phyloP scores from a whole-genome alignment of 2,888 invertebrate genomes.

The Spodoptera exigua region DNA sequence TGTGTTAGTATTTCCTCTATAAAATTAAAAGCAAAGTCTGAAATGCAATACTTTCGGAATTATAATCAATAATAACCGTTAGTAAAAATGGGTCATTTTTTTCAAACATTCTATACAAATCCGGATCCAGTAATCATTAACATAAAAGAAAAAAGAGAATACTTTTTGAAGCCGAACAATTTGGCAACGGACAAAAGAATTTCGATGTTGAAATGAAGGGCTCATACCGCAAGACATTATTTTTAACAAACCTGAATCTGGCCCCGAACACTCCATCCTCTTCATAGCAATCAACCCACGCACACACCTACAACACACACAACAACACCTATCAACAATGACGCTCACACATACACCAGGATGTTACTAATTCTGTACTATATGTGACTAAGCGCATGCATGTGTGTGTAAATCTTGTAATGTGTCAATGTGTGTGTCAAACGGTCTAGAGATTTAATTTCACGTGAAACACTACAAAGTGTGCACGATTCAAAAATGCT shows the following conservation, averaged over 20 bases:
- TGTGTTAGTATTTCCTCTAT: too few species aligned
- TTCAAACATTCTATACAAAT: slow-evolving; percentile 12
- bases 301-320: slow-evolving; percentile 19
- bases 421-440: slow-evolving; percentile 15
- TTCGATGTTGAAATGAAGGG: slow-evolving; percentile 18
- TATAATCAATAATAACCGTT: neutral
- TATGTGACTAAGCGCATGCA: slow-evolving; percentile 21
- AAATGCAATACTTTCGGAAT: slow-evolving; percentile 11
- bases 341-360: slow-evolving; percentile 2
- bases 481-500: neutral
- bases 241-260: slow-evolving; percentile 50
- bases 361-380: neutral
- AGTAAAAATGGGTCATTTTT: slow-evolving; percentile 5
- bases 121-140: slow-evolving; percentile 19
- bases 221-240: slow-evolving; percentile 46
- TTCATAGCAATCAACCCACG: slow-evolving; percentile 46
- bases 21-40: neutral
- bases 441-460: neutral
- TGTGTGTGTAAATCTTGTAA: slow-evolving; percentile 32
- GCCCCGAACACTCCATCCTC: slow-evolving; percentile 18
- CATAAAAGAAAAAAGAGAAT: slow-evolving; percentile 31
- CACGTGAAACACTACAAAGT: slow-evolving; percentile 13
- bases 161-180: slow-evolving; percentile 33
- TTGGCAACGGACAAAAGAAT: slow-evolving; percentile 48
- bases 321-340: slow-evolving; percentile 13